phyloP scores from a whole-genome alignment of 2,888 invertebrate species.

The Eustalomyia histrio region DNA sequence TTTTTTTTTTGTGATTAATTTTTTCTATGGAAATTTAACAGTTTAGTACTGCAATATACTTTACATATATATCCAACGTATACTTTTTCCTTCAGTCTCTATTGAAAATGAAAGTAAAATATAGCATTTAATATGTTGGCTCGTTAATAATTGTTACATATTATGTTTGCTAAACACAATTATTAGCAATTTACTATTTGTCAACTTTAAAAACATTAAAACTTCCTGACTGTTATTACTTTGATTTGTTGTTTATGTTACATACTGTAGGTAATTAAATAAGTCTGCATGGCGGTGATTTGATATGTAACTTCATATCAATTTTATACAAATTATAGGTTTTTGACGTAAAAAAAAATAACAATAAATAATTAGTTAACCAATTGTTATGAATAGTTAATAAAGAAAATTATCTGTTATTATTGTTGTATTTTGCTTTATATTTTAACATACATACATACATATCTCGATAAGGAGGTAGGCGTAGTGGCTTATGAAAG shows the following conservation, averaged over 20 bases:
- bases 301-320: slow-evolving; percentile 26
- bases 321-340: slow-evolving; percentile 54
- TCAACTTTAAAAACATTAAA: slow-evolving; percentile 35
- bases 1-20: slow-evolving; percentile 6
- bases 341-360: slow-evolving; percentile 54
- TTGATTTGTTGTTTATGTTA: neutral
- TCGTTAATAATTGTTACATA: slow-evolving; percentile 38
- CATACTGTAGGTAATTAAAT: slow-evolving; percentile 21
- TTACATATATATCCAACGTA: slow-evolving; percentile 2
- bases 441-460: slow-evolving; percentile 13
- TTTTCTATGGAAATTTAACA: slow-evolving; percentile 15
- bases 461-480: slow-evolving; percentile 38
- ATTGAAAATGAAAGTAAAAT: slow-evolving; percentile 54
- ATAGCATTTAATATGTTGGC: slow-evolving; percentile 38
- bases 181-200: slow-evolving; percentile 34
- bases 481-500: slow-evolving; percentile 58
- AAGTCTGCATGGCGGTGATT: slow-evolving; percentile 17
- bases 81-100: slow-evolving; percentile 9
- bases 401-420: slow-evolving; percentile 15
- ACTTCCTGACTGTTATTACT: slow-evolving; percentile 49
- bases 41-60: slow-evolving; percentile 15
- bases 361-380: slow-evolving; percentile 36
- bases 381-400: slow-evolving; percentile 34
- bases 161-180: slow-evolving; percentile 20
- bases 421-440: neutral